Percentiles rank a stretch among this genome's conserved stretches.
These are phyloP conservation scores for Camponotus pennsylvanicus DNA, from an alignment of 1,140 invertebrate species.

Conservation along the genomic window DNA sequence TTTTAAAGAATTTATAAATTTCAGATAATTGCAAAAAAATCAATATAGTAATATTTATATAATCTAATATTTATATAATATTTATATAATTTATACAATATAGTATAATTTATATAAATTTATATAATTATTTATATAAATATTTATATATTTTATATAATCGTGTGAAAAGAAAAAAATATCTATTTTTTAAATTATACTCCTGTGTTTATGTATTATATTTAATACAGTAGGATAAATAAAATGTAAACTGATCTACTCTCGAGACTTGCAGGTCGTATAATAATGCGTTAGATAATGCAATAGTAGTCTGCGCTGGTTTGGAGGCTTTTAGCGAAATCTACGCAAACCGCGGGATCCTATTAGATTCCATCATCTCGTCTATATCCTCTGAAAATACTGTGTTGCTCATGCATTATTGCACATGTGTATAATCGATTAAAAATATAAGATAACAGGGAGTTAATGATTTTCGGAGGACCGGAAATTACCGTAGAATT, in stretches of 20 bases:
- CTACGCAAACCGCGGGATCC: slow-evolving; percentile 53
- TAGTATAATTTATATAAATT: no score
- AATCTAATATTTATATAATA: no score
- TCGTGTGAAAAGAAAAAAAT: background rate
- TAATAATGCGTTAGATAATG: slow-evolving; percentile 55
- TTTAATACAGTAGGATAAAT: slow-evolving; percentile 6
- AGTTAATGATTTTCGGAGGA: background rate
- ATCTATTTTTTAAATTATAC: background rate
- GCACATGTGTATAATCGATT: slow-evolving; percentile 32
- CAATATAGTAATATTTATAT: no score
- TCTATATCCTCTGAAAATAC: slow-evolving; percentile 47
- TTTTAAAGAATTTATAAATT: background rate
- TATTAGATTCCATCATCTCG: slow-evolving; percentile 51
- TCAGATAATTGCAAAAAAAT: background rate
- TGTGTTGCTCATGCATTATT: slow-evolving; percentile 26
- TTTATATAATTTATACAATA: no score
- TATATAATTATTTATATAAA: background rate
- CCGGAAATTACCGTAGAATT: background rate
- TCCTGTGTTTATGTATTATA: background rate
- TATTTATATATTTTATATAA: background rate
- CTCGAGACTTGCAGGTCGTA: slow-evolving; percentile 17
- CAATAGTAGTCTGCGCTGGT: slow-evolving; percentile 36
- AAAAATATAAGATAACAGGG: slow-evolving; percentile 21
- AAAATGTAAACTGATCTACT: slow-evolving; percentile 7
- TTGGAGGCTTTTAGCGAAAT: slow-evolving; percentile 54